These are phyloP conservation scores for Pammene aurita DNA, from an alignment of 2,888 invertebrate genomes.

Conservation along the genomic window DNA sequence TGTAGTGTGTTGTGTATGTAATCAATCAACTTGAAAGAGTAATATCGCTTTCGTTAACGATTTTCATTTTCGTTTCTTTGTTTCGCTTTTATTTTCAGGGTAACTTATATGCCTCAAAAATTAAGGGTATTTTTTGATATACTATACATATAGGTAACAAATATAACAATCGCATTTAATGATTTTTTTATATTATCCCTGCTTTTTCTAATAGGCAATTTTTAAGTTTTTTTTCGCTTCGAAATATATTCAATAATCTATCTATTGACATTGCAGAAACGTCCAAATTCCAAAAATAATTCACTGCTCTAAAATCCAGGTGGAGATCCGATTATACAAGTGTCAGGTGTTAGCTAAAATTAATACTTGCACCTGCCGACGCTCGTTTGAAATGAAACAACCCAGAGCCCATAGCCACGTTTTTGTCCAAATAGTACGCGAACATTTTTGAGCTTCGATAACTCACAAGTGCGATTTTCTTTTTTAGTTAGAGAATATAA, in stretches of 20 bases:
- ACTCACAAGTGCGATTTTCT: no score
- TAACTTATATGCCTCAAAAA: no score
- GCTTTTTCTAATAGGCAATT: no score
- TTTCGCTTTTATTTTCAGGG: no score
- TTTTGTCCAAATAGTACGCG: constrained; percentile 43
- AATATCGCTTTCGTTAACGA: constrained; percentile 11
- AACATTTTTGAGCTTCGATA: no score
- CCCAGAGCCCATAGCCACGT: constrained; percentile 31
- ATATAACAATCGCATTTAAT: no score
- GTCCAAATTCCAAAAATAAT: constrained; percentile 4
- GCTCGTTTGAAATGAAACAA: constrained; percentile 49
- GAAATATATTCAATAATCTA: neutral
- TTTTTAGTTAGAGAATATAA: no score
- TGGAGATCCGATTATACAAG: constrained; percentile 24
- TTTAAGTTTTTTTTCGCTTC: no score
- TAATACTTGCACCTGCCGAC: constrained; percentile 56
- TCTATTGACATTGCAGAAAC: neutral
- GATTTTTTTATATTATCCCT: no score
- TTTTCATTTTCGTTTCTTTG: neutral
- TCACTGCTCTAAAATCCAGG: constrained; percentile 29
- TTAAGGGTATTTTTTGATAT: no score
- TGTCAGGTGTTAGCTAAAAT: constrained; percentile 59
- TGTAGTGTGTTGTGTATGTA: constrained; percentile 9
- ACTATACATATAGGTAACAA: no score
- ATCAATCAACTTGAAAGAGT: constrained; percentile 21